Evolutionary conservation across 2,888 invertebrate genomes (phyloP).

Genomic region (Troides helena): DNA sequence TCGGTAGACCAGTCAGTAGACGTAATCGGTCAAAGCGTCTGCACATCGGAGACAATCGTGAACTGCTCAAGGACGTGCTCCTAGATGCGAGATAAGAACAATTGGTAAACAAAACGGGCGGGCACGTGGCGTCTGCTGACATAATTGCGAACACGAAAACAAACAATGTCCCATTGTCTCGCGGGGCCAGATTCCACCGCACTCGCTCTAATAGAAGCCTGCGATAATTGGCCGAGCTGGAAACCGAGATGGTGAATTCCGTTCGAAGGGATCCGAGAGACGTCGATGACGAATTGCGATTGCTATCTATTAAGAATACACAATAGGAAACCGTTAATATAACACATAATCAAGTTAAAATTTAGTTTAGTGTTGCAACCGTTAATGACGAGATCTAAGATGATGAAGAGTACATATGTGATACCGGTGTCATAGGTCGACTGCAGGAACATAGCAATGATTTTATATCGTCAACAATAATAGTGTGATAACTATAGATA

Average conservation of each 20-base stretch:
- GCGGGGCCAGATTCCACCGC: constrained; percentile 51
- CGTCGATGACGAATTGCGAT: neutral
- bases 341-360: neutral
- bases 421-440: too few species aligned
- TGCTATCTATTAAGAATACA: neutral
- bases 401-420: neutral
- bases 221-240: constrained; percentile 24
- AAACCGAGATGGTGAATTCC: constrained; percentile 6
- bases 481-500: too few species aligned
- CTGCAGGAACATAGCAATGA: too few species aligned
- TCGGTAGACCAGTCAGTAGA: neutral
- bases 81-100: constrained; percentile 66
- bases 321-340: neutral
- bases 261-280: neutral
- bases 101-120: constrained; percentile 63
- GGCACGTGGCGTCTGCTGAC: constrained; percentile 35
- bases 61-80: constrained; percentile 56
- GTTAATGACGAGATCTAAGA: neutral
- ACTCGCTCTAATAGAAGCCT: constrained; percentile 18
- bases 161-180: constrained; percentile 70
- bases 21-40: constrained; percentile 24
- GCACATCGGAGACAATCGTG: constrained; percentile 38
- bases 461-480: too few species aligned
- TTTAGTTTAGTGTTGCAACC: neutral
- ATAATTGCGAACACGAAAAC: constrained; percentile 42